Base-by-base conservation (phyloP, 2,797 vertebrate genomes). In the Gadopsis marmoratus region DNA sequence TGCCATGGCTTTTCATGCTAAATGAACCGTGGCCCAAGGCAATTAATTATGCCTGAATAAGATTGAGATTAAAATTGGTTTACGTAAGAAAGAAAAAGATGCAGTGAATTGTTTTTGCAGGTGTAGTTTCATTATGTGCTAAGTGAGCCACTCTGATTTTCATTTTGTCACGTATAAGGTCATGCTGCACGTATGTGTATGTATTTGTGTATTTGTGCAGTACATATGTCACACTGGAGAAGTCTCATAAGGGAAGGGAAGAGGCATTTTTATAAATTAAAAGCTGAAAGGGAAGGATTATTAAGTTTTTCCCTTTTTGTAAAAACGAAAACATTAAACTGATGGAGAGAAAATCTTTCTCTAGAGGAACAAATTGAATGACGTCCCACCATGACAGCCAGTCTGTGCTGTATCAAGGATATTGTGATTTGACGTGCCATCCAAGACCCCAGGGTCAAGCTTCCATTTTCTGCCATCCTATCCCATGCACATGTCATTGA, bases 31-130 rank as follows among this genome's bases (percentile, higher is more conserved):
- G 82, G 65, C 55, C 55, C 13, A 10, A 82, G 70, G 73, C 58
- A 89, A 86, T 93, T 88, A 85, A 92, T 91, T 77, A 85, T 82
- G 71, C 85, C 72, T 59, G 64, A 88, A 81, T 61, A 86, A 88
- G 83, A 84, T 71, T 83, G 78, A 64, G 71, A 88, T 90, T 83
- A 70, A 77, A 81, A 78, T 55, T 33, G 67, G 74, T 87, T 93
- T 82, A 87, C 47, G 29, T 74, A 54, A 67, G 75, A 78, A 88
- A 81, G 76, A 84, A 88, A 74, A 70, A 50, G 63, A 77, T 69
- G 70, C 62, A 35, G 19, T 70, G 16, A 63, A 56, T 71, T 76
- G 75, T 71, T 65, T 86, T 77, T 78, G 67, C 75, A 69, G 68
- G 63, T 75, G 71, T 84, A 76, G 87, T 91, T 87, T 88, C 39